Percentiles rank a stretch among this genome's conserved stretches.
Conservation (phyloP, 2,797 vertebrate species). For the Melanotaenia pygmaea region DNA sequence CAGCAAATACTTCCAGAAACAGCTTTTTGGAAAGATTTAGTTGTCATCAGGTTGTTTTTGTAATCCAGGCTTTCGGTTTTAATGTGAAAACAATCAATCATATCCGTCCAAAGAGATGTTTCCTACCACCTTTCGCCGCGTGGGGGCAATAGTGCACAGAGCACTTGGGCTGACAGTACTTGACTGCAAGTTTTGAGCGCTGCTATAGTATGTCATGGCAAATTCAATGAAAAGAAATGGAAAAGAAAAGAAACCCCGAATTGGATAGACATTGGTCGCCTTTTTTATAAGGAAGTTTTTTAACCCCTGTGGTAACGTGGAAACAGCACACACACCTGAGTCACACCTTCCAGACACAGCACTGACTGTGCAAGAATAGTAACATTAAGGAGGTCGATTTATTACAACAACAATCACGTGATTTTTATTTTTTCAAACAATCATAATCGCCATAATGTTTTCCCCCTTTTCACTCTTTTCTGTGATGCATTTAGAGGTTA, state of each 20-base stretch:
- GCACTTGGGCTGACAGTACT: conserved; percentile 32
- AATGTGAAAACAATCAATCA: conserved; percentile 69
- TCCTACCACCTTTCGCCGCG: conserved; percentile 62
- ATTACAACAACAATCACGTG: neutral
- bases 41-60: conserved; percentile 46
- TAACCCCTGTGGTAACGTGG: neutral
- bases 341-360: neutral
- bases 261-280: conserved; percentile 6
- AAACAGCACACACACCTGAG: neutral
- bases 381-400: neutral
- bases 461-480: neutral
- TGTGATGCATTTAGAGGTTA: conserved; percentile 16
- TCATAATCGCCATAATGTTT: neutral
- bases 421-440: neutral
- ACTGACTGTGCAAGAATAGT: neutral
- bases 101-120: conserved; percentile 30
- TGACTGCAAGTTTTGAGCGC: conserved; percentile 48
- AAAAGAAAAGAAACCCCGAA: neutral
- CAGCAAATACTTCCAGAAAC: conserved; percentile 14
- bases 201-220: conserved; percentile 24
- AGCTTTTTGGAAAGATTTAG: conserved; percentile 41
- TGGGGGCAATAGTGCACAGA: conserved; percentile 80
- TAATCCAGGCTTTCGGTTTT: conserved; percentile 42
- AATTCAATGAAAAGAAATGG: conserved; percentile 22
- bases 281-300: conserved; percentile 1